Percentiles rank a stretch among this genome's conserved stretches.
Conservation (phyloP, 2,797 vertebrate genomes). For the Numenius phaeopus region DNA sequence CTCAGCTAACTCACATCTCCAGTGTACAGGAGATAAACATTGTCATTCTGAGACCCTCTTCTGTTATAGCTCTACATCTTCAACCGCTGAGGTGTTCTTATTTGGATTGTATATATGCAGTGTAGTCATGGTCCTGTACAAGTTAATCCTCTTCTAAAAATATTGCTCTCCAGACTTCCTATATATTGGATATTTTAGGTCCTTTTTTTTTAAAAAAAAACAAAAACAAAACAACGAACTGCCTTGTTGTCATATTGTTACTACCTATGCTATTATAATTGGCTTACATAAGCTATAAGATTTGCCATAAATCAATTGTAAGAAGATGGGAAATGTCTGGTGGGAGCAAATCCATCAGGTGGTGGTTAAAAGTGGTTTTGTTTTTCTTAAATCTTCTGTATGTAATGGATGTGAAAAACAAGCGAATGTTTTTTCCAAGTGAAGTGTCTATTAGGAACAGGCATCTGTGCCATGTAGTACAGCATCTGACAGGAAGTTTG, state of each 20-base stretch:
- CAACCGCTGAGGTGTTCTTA: not conserved
- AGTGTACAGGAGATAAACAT: not conserved
- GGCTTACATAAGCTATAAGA: rapidly evolving
- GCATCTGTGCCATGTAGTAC: not conserved
- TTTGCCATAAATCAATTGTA: not conserved
- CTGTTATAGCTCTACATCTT: not conserved
- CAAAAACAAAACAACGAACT: no score
- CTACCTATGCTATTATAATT: not conserved
- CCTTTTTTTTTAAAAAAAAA: not conserved
- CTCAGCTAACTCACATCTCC: not conserved
- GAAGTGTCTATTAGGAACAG: not conserved
- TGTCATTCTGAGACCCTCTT: not conserved
- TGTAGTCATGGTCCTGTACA: not conserved
- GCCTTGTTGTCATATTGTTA: not conserved
- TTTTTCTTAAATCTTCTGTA: not conserved
- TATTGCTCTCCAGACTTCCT: not conserved
- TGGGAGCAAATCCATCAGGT: not conserved
- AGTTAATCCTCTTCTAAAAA: not conserved
- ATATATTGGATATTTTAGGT: not conserved
- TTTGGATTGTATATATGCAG: not conserved
- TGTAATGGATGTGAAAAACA: not conserved
- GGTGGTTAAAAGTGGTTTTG: not conserved
- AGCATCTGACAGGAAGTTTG: not conserved
- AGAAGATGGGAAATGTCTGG: not conserved
- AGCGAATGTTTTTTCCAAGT: not conserved